Evolutionary conservation across 2,113 vertebrate species (phyloP).

Genomic region (Dermatemys mawii): DNA sequence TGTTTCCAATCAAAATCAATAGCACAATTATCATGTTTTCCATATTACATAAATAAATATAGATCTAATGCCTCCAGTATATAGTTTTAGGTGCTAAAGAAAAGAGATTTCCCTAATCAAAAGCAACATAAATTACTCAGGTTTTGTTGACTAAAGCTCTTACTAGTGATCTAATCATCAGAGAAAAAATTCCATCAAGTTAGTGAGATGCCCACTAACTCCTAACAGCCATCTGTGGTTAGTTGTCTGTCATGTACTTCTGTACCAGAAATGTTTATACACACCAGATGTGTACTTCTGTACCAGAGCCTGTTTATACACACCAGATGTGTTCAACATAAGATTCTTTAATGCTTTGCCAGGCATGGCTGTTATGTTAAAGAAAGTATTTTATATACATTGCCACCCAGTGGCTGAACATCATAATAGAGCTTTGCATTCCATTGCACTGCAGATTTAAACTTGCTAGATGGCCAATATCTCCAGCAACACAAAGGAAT

Average conservation of each 20-base stretch:
- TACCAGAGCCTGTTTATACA: neutral
- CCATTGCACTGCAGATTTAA: neutral
- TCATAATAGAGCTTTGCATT: neutral
- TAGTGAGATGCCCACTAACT: slow-evolving; percentile 13
- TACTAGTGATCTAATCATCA: neutral
- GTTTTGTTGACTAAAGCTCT: slow-evolving; percentile 3
- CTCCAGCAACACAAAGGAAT: neutral
- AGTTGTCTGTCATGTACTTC: neutral
- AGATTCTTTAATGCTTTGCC: too few relatives aligned
- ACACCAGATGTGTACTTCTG: neutral
- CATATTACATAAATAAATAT: neutral
- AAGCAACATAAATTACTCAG: slow-evolving; percentile 3
- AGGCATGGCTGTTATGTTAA: too few relatives aligned
- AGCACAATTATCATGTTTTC: neutral
- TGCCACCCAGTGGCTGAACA: neutral
- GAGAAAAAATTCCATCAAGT: slow-evolving; percentile 3
- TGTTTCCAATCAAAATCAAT: neutral
- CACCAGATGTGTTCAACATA: neutral
- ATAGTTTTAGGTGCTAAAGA: neutral
- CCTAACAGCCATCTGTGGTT: slow-evolving; percentile 14
- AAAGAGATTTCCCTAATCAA: neutral
- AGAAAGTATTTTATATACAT: too few relatives aligned
- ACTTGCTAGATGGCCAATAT: neutral
- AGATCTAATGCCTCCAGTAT: neutral
- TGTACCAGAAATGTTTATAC: neutral